Evolutionary conservation across 2,797 vertebrate genomes (phyloP).

Genomic region (Antrozous pallidus): DNA sequence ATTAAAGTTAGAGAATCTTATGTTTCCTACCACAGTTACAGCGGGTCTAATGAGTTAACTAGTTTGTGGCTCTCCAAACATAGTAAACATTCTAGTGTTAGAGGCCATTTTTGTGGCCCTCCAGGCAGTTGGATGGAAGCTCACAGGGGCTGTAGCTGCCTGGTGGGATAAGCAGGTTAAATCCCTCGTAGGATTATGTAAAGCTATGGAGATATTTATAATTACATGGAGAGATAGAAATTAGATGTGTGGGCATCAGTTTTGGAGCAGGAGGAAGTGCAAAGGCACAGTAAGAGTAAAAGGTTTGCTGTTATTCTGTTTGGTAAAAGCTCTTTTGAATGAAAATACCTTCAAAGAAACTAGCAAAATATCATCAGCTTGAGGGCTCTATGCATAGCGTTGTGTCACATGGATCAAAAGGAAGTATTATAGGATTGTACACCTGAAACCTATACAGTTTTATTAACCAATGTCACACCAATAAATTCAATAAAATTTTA

Average conservation of each 20-base stretch:
- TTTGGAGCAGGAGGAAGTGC: not conserved
- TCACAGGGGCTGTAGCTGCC: not conserved
- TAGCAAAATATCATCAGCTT: constrained; percentile 39
- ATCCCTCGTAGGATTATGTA: not conserved
- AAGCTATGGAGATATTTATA: not conserved
- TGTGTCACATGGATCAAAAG: constrained; percentile 67
- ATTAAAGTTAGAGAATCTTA: not conserved
- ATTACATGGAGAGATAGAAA: not conserved
- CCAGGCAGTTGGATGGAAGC: not conserved
- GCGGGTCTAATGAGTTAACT: not conserved
- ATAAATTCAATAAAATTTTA: not conserved
- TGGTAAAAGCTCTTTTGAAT: constrained; percentile 60
- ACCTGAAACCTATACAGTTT: not conserved
- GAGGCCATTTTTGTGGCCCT: not conserved
- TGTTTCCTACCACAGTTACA: not conserved
- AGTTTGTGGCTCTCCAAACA: not conserved
- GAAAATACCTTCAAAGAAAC: constrained; percentile 55
- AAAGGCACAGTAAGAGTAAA: not conserved
- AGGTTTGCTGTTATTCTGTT: not conserved
- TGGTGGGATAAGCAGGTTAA: not conserved
- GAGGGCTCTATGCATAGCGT: constrained; percentile 19
- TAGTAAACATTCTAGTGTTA: not conserved
- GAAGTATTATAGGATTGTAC: not conserved
- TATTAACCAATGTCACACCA: not conserved
- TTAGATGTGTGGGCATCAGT: not conserved